These are phyloP conservation scores for Xenops minutus DNA, from an alignment of 2,797 vertebrate genomes.

Conservation along the genomic window DNA sequence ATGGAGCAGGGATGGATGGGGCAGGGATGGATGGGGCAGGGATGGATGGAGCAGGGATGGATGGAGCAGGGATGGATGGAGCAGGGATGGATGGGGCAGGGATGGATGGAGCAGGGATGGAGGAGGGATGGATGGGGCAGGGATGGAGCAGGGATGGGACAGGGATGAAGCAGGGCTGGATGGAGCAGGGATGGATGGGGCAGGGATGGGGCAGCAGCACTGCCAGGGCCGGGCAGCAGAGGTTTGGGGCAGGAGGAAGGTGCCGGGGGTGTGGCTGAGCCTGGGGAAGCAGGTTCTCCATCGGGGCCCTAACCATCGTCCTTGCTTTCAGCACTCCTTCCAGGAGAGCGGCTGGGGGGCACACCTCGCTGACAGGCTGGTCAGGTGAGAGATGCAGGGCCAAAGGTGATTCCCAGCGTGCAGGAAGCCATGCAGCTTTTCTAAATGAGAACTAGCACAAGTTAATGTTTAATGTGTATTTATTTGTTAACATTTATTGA, in stretches of 20 bases:
- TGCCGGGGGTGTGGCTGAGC: not conserved
- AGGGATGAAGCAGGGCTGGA: too few relatives aligned
- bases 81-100: too few relatives aligned
- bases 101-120: too few relatives aligned
- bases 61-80: too few relatives aligned
- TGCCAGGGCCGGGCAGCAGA: too few relatives aligned
- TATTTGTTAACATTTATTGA: not conserved
- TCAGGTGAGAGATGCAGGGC: conserved; percentile 77
- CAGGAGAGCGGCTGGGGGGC: conserved; percentile 88
- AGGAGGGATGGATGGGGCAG: too few relatives aligned
- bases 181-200: too few relatives aligned
- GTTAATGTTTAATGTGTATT: not conserved
- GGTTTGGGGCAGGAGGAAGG: not conserved
- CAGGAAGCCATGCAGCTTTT: not conserved
- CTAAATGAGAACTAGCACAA: not conserved
- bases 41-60: too few relatives aligned
- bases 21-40: too few relatives aligned
- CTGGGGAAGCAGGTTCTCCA: not conserved
- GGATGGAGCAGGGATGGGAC: too few relatives aligned
- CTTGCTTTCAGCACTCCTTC: conserved; percentile 84
- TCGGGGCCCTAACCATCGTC: not conserved
- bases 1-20: too few relatives aligned
- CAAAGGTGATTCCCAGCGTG: not conserved
- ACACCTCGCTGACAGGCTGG: conserved; percentile 83
- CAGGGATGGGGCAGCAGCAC: too few relatives aligned